A percentile compares a stretch with the other conserved stretches of the same genome.
These are phyloP conservation scores for Zoanthus gigantus DNA, from an alignment of 92 coral and sea anemone species.

Conservation along the genomic window DNA sequence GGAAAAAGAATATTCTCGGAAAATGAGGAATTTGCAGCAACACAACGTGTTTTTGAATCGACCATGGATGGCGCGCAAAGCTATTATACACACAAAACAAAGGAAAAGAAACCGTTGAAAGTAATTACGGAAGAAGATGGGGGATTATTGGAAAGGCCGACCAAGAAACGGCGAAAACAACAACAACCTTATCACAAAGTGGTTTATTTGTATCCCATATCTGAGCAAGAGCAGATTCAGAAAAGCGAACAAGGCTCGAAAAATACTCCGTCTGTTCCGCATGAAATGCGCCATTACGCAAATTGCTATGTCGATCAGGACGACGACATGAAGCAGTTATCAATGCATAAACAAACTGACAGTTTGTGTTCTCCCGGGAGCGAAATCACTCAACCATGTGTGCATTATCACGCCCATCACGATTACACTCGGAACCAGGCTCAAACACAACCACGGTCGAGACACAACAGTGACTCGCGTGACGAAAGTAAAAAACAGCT, in stretches of 20 bases:
- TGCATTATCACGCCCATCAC: slow-evolving; percentile 16
- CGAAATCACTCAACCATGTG: slow-evolving; percentile 45
- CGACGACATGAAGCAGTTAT: slow-evolving; percentile 3
- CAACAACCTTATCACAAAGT: slow-evolving; percentile 43
- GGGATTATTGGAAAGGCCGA: neutral
- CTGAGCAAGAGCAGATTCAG: slow-evolving; percentile 41
- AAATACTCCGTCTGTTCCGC: slow-evolving; percentile 44
- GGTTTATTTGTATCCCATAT: slow-evolving; percentile 21
- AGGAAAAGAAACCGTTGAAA: slow-evolving; percentile 20
- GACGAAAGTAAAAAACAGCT: slow-evolving; percentile 30
- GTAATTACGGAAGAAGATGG: slow-evolving; percentile 16
- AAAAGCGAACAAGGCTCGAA: slow-evolving; percentile 20
- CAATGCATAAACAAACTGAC: slow-evolving; percentile 45
- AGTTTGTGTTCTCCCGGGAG: slow-evolving; percentile 37
- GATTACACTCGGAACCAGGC: slow-evolving; percentile 33
- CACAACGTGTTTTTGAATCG: slow-evolving; percentile 22
- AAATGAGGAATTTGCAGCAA: slow-evolving; percentile 23
- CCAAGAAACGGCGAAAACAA: slow-evolving; percentile 31
- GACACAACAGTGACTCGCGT: slow-evolving; percentile 45
- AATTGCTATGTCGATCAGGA: slow-evolving; percentile 47
- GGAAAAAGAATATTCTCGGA: slow-evolving; percentile 30
- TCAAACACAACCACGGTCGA: slow-evolving; percentile 18
- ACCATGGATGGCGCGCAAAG: slow-evolving; percentile 40
- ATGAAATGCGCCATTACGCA: slow-evolving; percentile 70
- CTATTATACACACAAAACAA: neutral